Evolutionary conservation across 2,113 vertebrate genomes (phyloP).

Genomic region (Theristicus caerulescens): DNA sequence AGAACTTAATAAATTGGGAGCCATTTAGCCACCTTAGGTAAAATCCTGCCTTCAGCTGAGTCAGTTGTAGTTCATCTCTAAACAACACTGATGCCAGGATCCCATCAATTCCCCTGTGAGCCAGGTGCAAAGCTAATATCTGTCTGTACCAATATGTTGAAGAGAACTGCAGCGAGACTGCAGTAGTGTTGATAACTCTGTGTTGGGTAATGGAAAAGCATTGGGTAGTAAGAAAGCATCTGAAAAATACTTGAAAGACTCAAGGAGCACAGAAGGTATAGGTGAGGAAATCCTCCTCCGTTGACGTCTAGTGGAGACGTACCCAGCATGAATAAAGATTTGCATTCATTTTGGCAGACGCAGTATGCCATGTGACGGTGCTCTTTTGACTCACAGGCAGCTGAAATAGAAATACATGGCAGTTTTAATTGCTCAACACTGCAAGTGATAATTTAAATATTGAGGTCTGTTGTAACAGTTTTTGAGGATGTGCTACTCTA

Average conservation of each 20-base stretch:
- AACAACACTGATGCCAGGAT: background rate
- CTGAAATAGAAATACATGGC: slow-evolving; percentile 6
- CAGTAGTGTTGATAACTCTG: background rate
- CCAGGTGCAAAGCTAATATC: background rate
- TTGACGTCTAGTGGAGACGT: background rate
- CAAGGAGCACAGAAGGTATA: background rate
- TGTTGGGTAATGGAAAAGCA: background rate
- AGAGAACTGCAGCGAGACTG: background rate
- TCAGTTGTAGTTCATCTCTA: background rate
- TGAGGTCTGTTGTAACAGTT: slow-evolving; percentile 12
- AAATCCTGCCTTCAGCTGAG: background rate
- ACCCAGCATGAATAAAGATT: background rate
- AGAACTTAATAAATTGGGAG: background rate
- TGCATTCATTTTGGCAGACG: background rate
- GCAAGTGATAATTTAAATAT: slow-evolving; percentile 48
- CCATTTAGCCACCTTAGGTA: background rate
- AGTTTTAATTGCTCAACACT: slow-evolving; percentile 44
- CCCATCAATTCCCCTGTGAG: background rate
- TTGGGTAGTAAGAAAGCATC: background rate
- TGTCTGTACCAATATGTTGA: background rate
- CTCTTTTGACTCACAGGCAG: slow-evolving; percentile 8
- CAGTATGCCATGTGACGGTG: background rate
- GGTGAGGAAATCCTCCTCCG: background rate
- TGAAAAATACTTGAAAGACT: background rate
- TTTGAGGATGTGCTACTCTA: slow-evolving; percentile 7